Conservation (phyloP, 2,888 invertebrate genomes). For the Syritta pipiens region DNA sequence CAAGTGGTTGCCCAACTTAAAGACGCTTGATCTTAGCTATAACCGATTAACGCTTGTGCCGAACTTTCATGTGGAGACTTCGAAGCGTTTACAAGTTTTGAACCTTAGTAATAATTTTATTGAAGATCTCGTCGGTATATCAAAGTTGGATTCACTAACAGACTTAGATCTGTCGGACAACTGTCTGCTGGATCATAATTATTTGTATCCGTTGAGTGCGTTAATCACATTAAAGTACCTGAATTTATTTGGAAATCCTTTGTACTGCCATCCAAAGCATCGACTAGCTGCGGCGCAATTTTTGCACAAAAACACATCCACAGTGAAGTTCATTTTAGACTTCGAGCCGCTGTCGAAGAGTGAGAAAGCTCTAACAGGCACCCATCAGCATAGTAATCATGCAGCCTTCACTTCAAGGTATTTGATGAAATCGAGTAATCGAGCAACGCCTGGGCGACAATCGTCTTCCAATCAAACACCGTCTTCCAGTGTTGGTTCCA, state of each 20-base stretch:
- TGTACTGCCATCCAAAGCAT: slow-evolving; percentile 83
- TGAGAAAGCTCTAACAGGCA: slow-evolving; percentile 80
- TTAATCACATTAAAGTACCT: slow-evolving; percentile 81
- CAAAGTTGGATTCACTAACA: slow-evolving; percentile 81
- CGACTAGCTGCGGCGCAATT: slow-evolving; percentile 81
- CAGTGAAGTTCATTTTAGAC: slow-evolving; percentile 82
- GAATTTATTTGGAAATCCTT: slow-evolving; percentile 83
- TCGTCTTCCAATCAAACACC: slow-evolving; percentile 72
- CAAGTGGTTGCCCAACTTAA: slow-evolving; percentile 82
- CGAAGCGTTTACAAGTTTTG: slow-evolving; percentile 81
- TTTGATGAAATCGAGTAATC: slow-evolving; percentile 56
- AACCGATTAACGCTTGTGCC: slow-evolving; percentile 83
- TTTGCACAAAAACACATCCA: slow-evolving; percentile 81
- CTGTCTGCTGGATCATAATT: slow-evolving; percentile 82
- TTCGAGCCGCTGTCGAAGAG: slow-evolving; percentile 80
- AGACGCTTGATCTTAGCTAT: slow-evolving; percentile 83
- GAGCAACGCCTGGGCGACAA: slow-evolving; percentile 61
- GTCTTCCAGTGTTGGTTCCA: slow-evolving; percentile 76
- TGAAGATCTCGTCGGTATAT: slow-evolving; percentile 82
- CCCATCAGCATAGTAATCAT: slow-evolving; percentile 74
- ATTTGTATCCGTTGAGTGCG: slow-evolving; percentile 81
- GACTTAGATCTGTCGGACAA: slow-evolving; percentile 84
- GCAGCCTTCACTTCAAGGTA: slow-evolving; percentile 15
- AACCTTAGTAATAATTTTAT: slow-evolving; percentile 84
- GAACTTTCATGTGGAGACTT: slow-evolving; percentile 81